Evolutionary conservation across 2,888 invertebrate genomes (phyloP), one percentile per base, ranked within the genome.

Genomic region (Orchestes rusci): DNA sequence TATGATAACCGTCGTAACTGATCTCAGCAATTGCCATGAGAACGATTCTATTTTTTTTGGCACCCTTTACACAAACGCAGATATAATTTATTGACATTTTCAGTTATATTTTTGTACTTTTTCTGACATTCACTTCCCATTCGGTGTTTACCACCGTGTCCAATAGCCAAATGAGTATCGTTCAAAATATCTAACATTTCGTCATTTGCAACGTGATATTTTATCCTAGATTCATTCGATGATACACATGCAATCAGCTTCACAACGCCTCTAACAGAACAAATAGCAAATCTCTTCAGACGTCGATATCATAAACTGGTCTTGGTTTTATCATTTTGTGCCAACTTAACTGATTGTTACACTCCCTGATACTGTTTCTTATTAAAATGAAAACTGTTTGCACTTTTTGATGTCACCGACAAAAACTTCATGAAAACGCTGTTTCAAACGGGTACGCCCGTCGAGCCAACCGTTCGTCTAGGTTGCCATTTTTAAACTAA

Each of bases 131-230:
- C 50, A 30, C 20, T 45, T 39, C 31, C 38, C 51, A 53, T 53
- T 23, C 47, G 41, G 44, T 49, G 37, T 30, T 34, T 29, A 18
- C 51, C 52, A 34, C 48, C 52, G 48, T 50, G 50, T 39, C 53
- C 51, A 41, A 46, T 46, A 23, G 43, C 46, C 23, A 50, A 37
- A 50, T 53, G 45, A 29, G 51, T 28, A 34, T 46, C 49, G 42
- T 46, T 46, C 39, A 48, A 39, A 48, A 48, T 44, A 13, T 39
- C 44, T 31, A 48, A 48, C 35, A 44, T 44, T 31, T 44, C 39
- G 16, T 48, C 47, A 36, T 47, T 43, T 47, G 32, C 39, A 30
- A 43, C n/a, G n/a, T 39, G 33, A 47, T 43, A 43, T 44, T 43
- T 43, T 42, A 42, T 42, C 18, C 15, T 36, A 23, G 42, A 46